Evolutionary conservation across 2,113 vertebrate genomes (phyloP), one percentile per base, ranked within the genome.

Genomic region (Cryptomyrus ogoouensis): DNA sequence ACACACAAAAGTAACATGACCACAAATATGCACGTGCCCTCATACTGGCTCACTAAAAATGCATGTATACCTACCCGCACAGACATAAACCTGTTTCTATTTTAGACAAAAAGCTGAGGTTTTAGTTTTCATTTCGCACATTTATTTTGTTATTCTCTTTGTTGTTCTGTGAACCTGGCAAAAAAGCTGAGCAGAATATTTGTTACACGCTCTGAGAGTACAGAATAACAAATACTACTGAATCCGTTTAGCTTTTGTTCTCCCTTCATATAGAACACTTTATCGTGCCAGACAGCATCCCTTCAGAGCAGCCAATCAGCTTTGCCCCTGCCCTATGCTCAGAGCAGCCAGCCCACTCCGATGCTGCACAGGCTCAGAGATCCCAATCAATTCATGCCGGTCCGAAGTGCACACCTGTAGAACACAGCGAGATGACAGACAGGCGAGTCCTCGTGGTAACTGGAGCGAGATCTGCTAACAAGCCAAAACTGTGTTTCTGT

Each of bases 171-270:
- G 39, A 84, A 47, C 44, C 42, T 24, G 19, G 44, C 83, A 84
- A n/a, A 47, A 83, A 84, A 84, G 44, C 39, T 84, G 83, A 84
- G 35, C 83, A 84, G 42, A 12, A 47, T 84, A 84, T 84, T 84
- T 84, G 83, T 84, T 84, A 46, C 44, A 46, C 8, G 42, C 77
- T 84, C 19, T 3, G 24, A 84, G 44, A 24, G 44, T 84, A 84
- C 83, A 46, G 39, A 47, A 84, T 84, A 84, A 84, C 42, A 84
- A 84, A 84, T 44, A 84, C 42, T 21, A n/a, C 83, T 47, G 83
- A 84, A 84, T 47, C 83, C 47, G 10, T 47, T 47, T 46, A 47
- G 39, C 83, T 84, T 84, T 84, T 44, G 83, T 84, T 47, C 83
- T 47, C 83, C 44, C 39, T 84, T 47, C 44, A 47, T 84, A 84